Percentiles rank a stretch among this genome's conserved stretches.
phyloP scores from a whole-genome alignment of 2,113 vertebrate genomes.

The Pteronura brasiliensis region DNA sequence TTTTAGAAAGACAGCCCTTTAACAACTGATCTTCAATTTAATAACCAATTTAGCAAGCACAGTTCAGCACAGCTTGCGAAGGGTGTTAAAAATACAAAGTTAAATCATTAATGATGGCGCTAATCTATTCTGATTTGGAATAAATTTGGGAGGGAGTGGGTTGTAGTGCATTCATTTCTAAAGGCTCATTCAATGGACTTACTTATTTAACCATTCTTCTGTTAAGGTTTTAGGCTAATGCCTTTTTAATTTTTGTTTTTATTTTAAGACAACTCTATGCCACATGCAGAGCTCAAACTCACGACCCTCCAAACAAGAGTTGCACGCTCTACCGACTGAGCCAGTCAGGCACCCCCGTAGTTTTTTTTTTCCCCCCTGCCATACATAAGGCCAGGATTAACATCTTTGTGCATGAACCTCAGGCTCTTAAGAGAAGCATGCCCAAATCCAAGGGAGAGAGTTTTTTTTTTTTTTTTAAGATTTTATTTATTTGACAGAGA shows the following conservation, averaged over 20 bases:
- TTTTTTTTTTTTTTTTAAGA: too few relatives aligned
- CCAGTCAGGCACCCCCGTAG: not conserved
- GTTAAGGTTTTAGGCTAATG: not conserved
- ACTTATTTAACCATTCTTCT: not conserved
- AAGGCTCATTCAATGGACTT: not conserved
- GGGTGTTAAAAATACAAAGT: not conserved
- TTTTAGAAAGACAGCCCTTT: conserved; percentile 14
- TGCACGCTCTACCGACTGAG: not conserved
- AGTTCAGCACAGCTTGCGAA: not conserved
- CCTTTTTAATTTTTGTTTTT: not conserved
- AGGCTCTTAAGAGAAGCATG: not conserved
- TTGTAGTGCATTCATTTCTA: not conserved
- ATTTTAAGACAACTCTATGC: not conserved
- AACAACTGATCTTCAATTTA: not conserved
- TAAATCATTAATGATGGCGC: not conserved
- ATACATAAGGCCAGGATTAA: not conserved
- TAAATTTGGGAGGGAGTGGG: not conserved
- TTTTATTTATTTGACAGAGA: too few relatives aligned
- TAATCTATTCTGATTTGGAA: not conserved
- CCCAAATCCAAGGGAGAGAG: too few relatives aligned
- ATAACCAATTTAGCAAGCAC: not conserved
- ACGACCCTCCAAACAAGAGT: not conserved
- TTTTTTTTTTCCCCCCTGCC: not conserved
- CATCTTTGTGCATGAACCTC: not conserved
- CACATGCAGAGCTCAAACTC: not conserved